Evolutionary conservation across 2,888 invertebrate genomes (phyloP), one percentile per base, ranked within the genome.

Genomic region (Lissonota sp.): DNA sequence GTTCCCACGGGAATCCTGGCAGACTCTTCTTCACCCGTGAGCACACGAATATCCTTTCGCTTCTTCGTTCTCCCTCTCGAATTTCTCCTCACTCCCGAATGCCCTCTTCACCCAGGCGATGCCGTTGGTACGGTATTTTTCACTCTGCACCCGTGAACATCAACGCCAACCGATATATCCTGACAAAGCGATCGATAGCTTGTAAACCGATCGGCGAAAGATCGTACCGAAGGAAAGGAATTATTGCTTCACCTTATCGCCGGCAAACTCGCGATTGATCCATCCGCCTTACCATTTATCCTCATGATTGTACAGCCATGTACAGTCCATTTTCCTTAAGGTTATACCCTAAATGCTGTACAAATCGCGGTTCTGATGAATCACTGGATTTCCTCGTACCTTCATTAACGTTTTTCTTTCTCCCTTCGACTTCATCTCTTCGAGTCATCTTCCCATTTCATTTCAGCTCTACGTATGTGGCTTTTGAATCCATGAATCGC

Each of bases 1-100:
- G 82, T 77, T 82, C 82, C 82, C 80, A 69, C 60, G 82, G 82
- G 82, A 80, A 77, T 76, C 62, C 51, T 79, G 78, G 69, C 60
- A 75, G 63, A 58, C 78, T 71, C 71, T 80, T 82, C 82, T 79
- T 76, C 70, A 71, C 63, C 72, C 63, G 75, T 57, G 55, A 76
- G 70, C 74, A 75, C 78, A 79, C 75, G 75, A 78, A 10, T 62
- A 79, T 82, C 82, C 63, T 79, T 71, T 79, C 62, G 67, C 40
- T 79, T 67, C 75, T 62, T 75, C 70, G 42, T 75, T 60, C 67
- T 57, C 49, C 60, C 16, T 67, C 60, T 26, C 26, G 26, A 26
- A 26, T 58, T 62, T 44, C 46, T 8, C 37, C 66, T 44, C 67
- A 7, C 55, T 69, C 70, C 49, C 67, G 26, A 64, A 72, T 72